A percentile compares a stretch with the other conserved stretches of the same genome.
Conservation (phyloP, 2,113 vertebrate species). For the Gadus macrocephalus region DNA sequence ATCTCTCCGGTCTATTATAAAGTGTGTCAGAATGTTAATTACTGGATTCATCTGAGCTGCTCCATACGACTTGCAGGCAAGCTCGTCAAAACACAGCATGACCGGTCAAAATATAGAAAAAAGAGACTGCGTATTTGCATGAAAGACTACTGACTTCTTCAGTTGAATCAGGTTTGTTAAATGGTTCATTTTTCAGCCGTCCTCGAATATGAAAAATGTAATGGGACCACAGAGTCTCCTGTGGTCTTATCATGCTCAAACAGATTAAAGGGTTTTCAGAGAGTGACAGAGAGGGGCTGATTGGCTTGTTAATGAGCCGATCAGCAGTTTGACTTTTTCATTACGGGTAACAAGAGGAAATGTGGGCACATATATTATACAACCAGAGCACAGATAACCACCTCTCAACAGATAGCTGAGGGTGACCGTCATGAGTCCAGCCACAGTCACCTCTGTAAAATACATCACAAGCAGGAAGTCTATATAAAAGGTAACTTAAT, state of each 20-base stretch:
- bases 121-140: too few relatives aligned
- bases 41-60: slow-evolving; percentile 9
- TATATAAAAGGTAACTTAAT: too few relatives aligned
- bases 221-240: neutral
- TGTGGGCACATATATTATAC: neutral
- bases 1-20: slow-evolving; percentile 37
- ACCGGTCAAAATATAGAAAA: too few relatives aligned
- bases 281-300: neutral
- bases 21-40: slow-evolving; percentile 14
- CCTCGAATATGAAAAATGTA: neutral
- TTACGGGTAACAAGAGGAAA: neutral
- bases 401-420: neutral
- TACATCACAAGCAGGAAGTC: too few relatives aligned
- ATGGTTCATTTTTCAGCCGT: too few relatives aligned
- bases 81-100: too few relatives aligned
- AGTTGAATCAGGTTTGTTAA: too few relatives aligned
- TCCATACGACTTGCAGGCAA: neutral
- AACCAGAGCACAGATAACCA: neutral
- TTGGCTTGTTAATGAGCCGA: slow-evolving; percentile 5
- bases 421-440: too few relatives aligned
- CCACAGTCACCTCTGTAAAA: too few relatives aligned
- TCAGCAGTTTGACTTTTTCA: slow-evolving; percentile 1
- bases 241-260: slow-evolving; percentile 11
- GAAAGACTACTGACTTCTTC: too few relatives aligned
- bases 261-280: neutral